A percentile compares a stretch with the other conserved stretches of the same genome.
phyloP scores from a whole-genome alignment of 2,797 vertebrate species.

The Muraenolepis orangiensis region DNA sequence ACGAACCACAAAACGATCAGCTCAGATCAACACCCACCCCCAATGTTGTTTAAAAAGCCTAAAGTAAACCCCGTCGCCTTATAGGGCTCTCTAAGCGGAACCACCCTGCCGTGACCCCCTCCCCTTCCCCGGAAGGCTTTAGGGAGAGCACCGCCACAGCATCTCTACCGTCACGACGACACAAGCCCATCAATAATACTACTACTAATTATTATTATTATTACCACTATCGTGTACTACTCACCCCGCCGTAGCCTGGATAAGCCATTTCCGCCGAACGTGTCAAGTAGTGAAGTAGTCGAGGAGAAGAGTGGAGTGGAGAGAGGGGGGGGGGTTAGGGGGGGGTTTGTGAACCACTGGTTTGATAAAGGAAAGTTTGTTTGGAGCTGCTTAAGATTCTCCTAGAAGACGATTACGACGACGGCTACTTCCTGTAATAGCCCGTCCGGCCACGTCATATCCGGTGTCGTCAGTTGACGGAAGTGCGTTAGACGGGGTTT shows the following conservation, averaged over 20 bases:
- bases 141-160: not conserved
- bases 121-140: not conserved
- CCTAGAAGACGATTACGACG: too few relatives aligned
- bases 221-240: conserved; percentile 32
- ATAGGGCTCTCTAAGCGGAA: not conserved
- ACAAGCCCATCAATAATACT: not conserved
- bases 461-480: too few relatives aligned
- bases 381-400: too few relatives aligned
- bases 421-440: too few relatives aligned
- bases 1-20: too few relatives aligned
- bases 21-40: not conserved
- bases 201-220: too few relatives aligned
- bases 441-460: too few relatives aligned
- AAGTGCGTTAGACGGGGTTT: too few relatives aligned
- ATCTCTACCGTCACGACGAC: not conserved
- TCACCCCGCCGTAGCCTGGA: conserved; percentile 77
- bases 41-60: not conserved
- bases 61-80: too few relatives aligned
- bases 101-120: not conserved
- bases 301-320: too few relatives aligned
- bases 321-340: too few relatives aligned
- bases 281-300: not conserved
- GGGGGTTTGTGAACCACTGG: not conserved
- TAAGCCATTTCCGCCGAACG: conserved; percentile 64
- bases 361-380: too few relatives aligned